phyloP scores from a whole-genome alignment of 1,140 invertebrate genomes.

The Trachymyrmex septentrionalis region DNA sequence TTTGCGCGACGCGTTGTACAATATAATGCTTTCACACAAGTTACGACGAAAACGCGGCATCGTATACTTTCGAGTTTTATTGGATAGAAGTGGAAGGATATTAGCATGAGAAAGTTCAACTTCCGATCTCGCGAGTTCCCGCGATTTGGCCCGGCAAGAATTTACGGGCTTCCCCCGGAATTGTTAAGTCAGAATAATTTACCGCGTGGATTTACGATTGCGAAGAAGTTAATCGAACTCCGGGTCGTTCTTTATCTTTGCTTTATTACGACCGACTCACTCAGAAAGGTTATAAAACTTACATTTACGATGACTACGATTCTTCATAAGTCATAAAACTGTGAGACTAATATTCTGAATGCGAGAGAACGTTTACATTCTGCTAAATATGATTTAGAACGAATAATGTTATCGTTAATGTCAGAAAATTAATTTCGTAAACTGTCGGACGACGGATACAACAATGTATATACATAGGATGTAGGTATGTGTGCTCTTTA shows the following conservation, averaged over 20 bases:
- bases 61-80: slow-evolving; percentile 58
- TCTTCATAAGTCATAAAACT: slow-evolving; percentile 43
- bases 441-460: neutral
- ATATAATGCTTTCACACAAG: slow-evolving; percentile 30
- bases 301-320: slow-evolving; percentile 11
- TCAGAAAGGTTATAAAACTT: slow-evolving; percentile 33
- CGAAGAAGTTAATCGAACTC: slow-evolving; percentile 61
- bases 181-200: slow-evolving; percentile 60
- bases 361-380: slow-evolving; percentile 29
- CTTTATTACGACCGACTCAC: slow-evolving; percentile 39
- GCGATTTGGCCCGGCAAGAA: slow-evolving; percentile 41
- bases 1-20: slow-evolving; percentile 7
- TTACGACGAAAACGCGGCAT: slow-evolving; percentile 13
- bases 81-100: slow-evolving; percentile 50
- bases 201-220: slow-evolving; percentile 60
- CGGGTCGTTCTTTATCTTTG: slow-evolving; percentile 55
- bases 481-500: slow-evolving; percentile 32
- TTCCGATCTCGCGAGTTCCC: slow-evolving; percentile 38
- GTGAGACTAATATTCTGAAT: slow-evolving; percentile 24
- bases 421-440: slow-evolving; percentile 53
- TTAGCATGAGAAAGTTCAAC: slow-evolving; percentile 58
- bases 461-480: neutral
- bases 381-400: neutral
- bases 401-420: slow-evolving; percentile 14
- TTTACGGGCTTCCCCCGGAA: slow-evolving; percentile 50